Conservation (phyloP, 1,140 invertebrate species). For the Atta cephalotes region DNA sequence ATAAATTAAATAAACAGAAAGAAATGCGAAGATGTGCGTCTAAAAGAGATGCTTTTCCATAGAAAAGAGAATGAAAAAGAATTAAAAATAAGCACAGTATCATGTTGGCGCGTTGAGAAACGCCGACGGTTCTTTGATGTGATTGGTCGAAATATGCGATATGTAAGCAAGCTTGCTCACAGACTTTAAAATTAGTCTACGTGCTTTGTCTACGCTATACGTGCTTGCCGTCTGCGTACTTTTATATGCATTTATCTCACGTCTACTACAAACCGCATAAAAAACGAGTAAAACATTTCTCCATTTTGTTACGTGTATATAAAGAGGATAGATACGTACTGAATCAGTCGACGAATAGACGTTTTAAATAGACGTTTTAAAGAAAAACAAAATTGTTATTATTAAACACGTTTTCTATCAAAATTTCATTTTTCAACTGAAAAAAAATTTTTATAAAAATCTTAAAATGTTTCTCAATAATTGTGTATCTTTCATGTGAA, state of each 20-base stretch:
- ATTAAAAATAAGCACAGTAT: conserved; percentile 33
- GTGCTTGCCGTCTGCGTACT: background rate
- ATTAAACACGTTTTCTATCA: background rate
- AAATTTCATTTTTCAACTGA: background rate
- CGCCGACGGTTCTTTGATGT: conserved; percentile 44
- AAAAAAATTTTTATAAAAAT: background rate
- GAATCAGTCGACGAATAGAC: background rate
- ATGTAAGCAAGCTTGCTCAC: conserved; percentile 33
- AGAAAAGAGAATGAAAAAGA: background rate
- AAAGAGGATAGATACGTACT: background rate
- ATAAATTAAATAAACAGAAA: background rate
- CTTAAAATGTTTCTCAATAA: background rate
- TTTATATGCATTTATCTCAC: conserved; percentile 31
- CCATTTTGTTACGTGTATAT: background rate
- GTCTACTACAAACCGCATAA: background rate
- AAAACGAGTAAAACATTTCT: background rate
- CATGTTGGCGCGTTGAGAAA: conserved; percentile 9
- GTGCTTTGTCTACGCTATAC: conserved; percentile 37
- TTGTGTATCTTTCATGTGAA: background rate
- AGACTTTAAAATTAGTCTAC: conserved; percentile 54
- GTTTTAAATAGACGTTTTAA: background rate
- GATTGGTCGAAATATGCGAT: conserved; percentile 48
- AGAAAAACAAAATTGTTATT: background rate
- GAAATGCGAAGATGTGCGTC: background rate
- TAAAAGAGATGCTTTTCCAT: background rate